Conservation (phyloP, 2,888 invertebrate genomes). For the Rhingia rostrata region DNA sequence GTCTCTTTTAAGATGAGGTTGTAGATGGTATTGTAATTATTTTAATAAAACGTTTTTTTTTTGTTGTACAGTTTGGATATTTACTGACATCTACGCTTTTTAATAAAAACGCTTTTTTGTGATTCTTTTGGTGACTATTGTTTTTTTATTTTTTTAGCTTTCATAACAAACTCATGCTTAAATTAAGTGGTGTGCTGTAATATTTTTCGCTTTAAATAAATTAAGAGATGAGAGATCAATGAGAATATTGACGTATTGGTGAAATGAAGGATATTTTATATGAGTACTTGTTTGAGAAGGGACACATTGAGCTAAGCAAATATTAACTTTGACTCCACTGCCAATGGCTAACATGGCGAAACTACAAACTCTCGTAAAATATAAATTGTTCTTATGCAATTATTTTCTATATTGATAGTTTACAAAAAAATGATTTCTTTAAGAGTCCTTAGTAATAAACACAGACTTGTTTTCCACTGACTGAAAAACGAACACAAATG, state of each 20-base stretch:
- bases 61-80: conserved; percentile 1
- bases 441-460: too few species aligned
- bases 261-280: not conserved
- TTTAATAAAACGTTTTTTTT: not conserved
- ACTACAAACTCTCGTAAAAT: too few species aligned
- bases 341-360: too few species aligned
- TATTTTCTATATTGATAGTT: too few species aligned
- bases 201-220: conserved; percentile 31
- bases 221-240: conserved; percentile 40
- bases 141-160: conserved; percentile 16
- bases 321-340: too few species aligned
- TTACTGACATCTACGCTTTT: conserved; percentile 19
- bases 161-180: conserved; percentile 53
- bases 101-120: conserved; percentile 27
- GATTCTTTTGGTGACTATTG: conserved; percentile 12
- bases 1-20: conserved; percentile 1
- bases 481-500: too few species aligned
- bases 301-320: too few species aligned
- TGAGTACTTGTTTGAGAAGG: too few species aligned
- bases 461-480: too few species aligned
- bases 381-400: too few species aligned
- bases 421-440: too few species aligned
- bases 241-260: conserved; percentile 12
- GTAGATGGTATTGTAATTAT: conserved; percentile 32
- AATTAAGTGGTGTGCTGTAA: conserved; percentile 41